phyloP scores from a whole-genome alignment of 1,140 invertebrate genomes.

The Holcopasites calliopsidis region DNA sequence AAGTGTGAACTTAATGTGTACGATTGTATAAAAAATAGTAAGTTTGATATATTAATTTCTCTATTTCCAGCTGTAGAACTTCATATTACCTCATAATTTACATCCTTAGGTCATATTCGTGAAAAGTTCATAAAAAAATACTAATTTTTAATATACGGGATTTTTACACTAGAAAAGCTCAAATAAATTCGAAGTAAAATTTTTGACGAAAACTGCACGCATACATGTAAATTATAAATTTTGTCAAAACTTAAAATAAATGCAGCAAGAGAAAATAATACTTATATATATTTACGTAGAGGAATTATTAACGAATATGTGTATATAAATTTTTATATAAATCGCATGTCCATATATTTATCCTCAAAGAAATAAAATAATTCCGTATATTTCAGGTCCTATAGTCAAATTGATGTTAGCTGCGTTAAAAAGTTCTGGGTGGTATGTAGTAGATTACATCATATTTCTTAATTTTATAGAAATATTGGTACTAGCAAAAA shows the following conservation, averaged over 20 bases:
- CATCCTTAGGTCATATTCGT: too few relatives aligned
- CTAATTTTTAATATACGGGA: too few relatives aligned
- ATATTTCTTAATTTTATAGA: slow-evolving; percentile 55
- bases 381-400: slow-evolving; percentile 81
- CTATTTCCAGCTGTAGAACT: too few relatives aligned
- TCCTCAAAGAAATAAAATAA: background rate
- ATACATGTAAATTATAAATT: too few relatives aligned
- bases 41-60: slow-evolving; percentile 58
- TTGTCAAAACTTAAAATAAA: too few relatives aligned
- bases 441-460: slow-evolving; percentile 81
- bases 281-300: too few relatives aligned
- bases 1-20: slow-evolving; percentile 92
- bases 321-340: background rate
- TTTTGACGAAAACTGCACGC: too few relatives aligned
- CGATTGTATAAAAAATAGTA: slow-evolving; percentile 87
- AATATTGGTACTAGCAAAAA: background rate
- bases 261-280: too few relatives aligned
- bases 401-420: slow-evolving; percentile 91
- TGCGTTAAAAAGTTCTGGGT: slow-evolving; percentile 91
- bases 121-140: too few relatives aligned
- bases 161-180: too few relatives aligned
- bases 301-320: background rate
- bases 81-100: too few relatives aligned
- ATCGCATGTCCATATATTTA: background rate
- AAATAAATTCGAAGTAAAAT: too few relatives aligned